These are phyloP conservation scores for Apantesis nais DNA, from an alignment of 2,888 invertebrate genomes.

Conservation along the genomic window DNA sequence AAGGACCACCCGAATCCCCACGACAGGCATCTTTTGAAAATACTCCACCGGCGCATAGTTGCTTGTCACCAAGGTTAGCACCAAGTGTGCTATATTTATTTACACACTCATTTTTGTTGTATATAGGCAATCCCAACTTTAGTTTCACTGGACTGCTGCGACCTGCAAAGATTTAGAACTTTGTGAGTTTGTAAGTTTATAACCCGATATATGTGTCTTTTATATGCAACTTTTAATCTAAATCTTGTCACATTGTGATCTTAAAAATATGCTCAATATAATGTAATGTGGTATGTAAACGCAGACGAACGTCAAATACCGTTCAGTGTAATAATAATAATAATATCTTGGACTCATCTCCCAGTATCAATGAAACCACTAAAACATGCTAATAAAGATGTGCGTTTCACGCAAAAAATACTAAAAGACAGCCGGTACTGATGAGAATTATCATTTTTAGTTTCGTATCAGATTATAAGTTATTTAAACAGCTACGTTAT, in stretches of 20 bases:
- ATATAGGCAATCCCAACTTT: constrained; percentile 87
- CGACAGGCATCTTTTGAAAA: constrained; percentile 89
- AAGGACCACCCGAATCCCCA: constrained; percentile 92
- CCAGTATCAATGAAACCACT: too few species aligned
- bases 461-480: neutral
- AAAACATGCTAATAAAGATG: too few species aligned
- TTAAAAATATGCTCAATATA: neutral
- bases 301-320: too few species aligned
- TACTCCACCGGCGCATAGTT: constrained; percentile 90
- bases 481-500: neutral
- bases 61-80: constrained; percentile 81
- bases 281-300: neutral
- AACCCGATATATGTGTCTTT: neutral
- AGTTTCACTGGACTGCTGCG: constrained; percentile 86
- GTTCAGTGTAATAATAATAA: too few species aligned
- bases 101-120: constrained; percentile 81
- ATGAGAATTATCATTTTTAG: neutral
- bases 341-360: too few species aligned
- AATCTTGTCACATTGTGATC: neutral
- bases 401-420: neutral
- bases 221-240: neutral
- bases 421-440: neutral
- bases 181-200: neutral
- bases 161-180: constrained; percentile 59
- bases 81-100: constrained; percentile 78